These are phyloP conservation scores for Drosophila neocordata DNA, from an alignment of 1,140 invertebrate genomes.

Conservation along the genomic window DNA sequence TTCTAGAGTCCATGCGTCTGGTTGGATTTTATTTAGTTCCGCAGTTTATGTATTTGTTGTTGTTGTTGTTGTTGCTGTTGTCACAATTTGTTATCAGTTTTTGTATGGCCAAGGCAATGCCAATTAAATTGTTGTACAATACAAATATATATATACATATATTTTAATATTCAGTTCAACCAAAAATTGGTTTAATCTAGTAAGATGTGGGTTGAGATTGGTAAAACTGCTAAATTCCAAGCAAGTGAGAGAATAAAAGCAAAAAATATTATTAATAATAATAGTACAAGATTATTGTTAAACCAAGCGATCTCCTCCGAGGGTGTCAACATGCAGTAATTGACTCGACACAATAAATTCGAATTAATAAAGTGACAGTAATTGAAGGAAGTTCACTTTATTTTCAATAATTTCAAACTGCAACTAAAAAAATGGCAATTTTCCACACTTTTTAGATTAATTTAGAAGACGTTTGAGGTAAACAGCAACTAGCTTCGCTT, in stretches of 20 bases:
- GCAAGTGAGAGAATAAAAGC: background rate
- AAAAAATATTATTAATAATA: conserved; percentile 2
- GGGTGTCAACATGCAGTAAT: conserved; percentile 3
- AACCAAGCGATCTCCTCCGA: background rate
- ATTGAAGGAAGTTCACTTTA: background rate
- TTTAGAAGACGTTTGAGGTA: background rate
- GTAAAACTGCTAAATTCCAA: conserved; percentile 26
- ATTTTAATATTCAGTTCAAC: conserved; percentile 29
- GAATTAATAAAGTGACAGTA: background rate
- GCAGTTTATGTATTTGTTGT: conserved; percentile 28
- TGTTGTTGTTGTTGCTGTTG: background rate
- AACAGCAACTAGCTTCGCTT: background rate
- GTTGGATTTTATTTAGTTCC: conserved; percentile 49
- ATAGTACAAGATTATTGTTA: conserved; percentile 13
- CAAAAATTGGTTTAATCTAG: conserved; percentile 63
- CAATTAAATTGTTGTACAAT: conserved; percentile 38
- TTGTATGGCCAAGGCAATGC: conserved; percentile 49
- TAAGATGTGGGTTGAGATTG: conserved; percentile 52
- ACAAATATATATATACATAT: conserved; percentile 18
- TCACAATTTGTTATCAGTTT: conserved; percentile 24
- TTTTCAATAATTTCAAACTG: no score
- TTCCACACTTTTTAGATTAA: no score
- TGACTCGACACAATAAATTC: background rate
- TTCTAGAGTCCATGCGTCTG: conserved; percentile 30
- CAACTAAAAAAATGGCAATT: no score